phyloP scores from a whole-genome alignment of 2,888 invertebrate species.

The Volucella bombylans region DNA sequence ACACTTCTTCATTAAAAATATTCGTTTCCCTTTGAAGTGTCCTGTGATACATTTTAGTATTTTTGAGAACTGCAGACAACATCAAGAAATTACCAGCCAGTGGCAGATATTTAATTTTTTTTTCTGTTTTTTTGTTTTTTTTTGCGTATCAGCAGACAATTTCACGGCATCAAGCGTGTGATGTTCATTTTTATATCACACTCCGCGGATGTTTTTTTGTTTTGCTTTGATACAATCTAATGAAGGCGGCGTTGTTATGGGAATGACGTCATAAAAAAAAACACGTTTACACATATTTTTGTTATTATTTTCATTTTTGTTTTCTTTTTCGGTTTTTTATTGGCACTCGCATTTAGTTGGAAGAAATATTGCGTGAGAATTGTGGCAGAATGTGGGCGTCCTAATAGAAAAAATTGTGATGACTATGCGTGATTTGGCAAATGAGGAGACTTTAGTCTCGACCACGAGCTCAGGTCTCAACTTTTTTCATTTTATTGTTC shows the following conservation, averaged over 20 bases:
- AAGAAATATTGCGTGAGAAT: no score
- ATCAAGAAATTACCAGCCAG: no score
- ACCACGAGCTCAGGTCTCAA: no score
- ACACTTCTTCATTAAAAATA: background rate
- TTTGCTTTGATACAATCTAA: constrained; percentile 19
- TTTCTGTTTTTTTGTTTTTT: background rate
- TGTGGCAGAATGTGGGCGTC: no score
- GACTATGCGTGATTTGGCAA: no score
- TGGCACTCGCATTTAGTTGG: background rate
- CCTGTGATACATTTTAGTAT: no score
- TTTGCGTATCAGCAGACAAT: background rate
- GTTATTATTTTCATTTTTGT: background rate
- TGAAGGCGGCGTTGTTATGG: constrained; percentile 13
- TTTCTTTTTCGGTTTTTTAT: background rate
- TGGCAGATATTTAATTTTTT: background rate
- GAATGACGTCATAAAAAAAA: constrained; percentile 38
- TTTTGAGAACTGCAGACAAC: no score
- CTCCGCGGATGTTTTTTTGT: background rate
- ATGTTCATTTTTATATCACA: background rate
- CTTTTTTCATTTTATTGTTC: no score
- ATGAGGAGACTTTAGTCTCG: no score
- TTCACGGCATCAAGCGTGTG: background rate
- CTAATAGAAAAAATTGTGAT: no score
- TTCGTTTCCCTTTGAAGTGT: constrained; percentile 17
- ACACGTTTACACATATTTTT: background rate